phyloP scores from a whole-genome alignment of 2,888 invertebrate genomes.

The Synergus gifuensis region DNA sequence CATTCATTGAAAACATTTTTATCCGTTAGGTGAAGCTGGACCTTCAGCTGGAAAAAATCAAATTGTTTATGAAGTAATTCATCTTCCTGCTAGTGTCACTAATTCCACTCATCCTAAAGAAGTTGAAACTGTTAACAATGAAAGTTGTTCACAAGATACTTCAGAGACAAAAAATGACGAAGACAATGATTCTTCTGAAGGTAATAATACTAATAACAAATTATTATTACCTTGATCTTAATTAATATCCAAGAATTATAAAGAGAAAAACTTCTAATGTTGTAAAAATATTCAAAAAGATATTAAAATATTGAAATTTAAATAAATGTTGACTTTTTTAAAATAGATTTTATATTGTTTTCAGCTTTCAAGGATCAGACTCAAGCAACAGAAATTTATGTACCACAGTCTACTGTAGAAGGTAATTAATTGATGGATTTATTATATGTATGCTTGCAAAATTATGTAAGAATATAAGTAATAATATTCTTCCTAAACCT shows the following conservation, averaged over 20 bases:
- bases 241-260: not conserved
- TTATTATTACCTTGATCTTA: not conserved
- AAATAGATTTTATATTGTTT: not conserved
- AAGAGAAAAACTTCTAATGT: not conserved
- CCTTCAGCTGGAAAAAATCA: not conserved
- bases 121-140: not conserved
- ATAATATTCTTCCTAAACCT: not conserved
- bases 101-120: not conserved
- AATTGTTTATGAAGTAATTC: conserved; percentile 5
- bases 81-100: not conserved
- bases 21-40: not conserved
- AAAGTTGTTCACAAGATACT: not conserved
- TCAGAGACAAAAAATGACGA: not conserved
- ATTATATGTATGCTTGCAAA: too few relatives aligned
- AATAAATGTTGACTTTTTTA: not conserved
- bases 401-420: conserved; percentile 13
- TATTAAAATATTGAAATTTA: not conserved
- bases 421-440: not conserved
- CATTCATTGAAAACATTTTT: not conserved
- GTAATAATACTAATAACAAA: conserved; percentile 1
- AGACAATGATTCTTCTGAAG: not conserved
- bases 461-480: not conserved
- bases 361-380: not conserved
- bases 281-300: not conserved
- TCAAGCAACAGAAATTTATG: not conserved